Base-by-base conservation (phyloP, 2,797 vertebrate genomes). In the Sardinella longiceps region DNA sequence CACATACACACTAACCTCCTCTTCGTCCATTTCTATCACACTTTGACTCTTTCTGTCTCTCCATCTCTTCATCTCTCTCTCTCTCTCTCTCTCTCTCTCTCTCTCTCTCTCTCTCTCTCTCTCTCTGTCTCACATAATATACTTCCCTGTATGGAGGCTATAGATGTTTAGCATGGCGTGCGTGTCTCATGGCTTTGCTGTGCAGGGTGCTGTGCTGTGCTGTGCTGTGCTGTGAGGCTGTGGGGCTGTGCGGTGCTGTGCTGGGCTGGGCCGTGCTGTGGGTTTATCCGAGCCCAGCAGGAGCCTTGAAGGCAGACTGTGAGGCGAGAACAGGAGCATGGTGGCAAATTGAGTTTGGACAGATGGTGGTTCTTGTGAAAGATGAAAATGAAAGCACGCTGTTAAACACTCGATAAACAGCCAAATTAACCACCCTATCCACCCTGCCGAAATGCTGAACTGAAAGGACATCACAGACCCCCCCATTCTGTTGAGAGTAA, bases 281-380 rank as follows among this genome's bases (percentile, higher is more conserved):
- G 70, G 37, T 70, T 70, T 70, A 66, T 11, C 60, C 11, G 9
- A 70, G 28, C 70, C n/a, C 70, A 39, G 70, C 43, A 37, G 18
- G 70, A 43, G 70, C 18, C 70, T 33, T 2, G 33, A 18, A 43
- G 2, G 70, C 70, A 2, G 37, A 43, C 70, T 18, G 70, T 43
- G 70, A 77, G 37, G 70, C 9, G 37, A 23, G 28, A 23, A 37
- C 6, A 20, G 15, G 70, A 77, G 37, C 37, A 23, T 4, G 37
- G 70, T 77, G 33, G 18, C 70, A 77, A 77, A 77, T 77, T 77
- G 70, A 77, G 33, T 77, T 77, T 77, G 70, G 70, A 77, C 70
- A 77, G 70, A 77, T 77, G 70, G 70, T n/a, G 70, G 1, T 77
- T 77, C 37, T 77, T 33, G 15, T 77, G 70, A 43, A 77, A 43